A percentile compares a stretch with the other conserved stretches of the same genome.
These are phyloP conservation scores for Drosophila quasianomalipes DNA, from an alignment of 2,888 invertebrate genomes.

Conservation along the genomic window DNA sequence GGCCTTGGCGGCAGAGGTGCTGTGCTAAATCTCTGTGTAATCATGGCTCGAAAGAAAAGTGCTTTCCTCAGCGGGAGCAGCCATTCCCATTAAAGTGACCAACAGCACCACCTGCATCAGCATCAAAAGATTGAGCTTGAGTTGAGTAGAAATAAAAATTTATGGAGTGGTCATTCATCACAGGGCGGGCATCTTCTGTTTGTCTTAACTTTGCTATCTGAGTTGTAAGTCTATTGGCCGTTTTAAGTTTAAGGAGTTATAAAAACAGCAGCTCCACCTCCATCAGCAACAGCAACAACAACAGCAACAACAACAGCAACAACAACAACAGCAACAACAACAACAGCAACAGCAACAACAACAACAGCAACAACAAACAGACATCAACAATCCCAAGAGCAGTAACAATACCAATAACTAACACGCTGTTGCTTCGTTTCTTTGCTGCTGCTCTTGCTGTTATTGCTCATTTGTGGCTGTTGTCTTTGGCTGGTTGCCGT, in stretches of 20 bases:
- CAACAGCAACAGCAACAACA: conserved; percentile 29
- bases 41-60: conserved; percentile 48
- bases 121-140: conserved; percentile 61
- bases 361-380: conserved; percentile 34
- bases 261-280: not conserved
- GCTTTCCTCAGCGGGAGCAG: conserved; percentile 37
- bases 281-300: conserved; percentile 48
- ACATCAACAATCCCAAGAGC: conserved; percentile 27
- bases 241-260: conserved; percentile 55
- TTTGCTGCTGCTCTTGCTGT: conserved; percentile 19
- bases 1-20: conserved; percentile 31
- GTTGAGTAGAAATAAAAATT: conserved; percentile 74
- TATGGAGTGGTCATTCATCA: conserved; percentile 77
- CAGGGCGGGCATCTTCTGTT: conserved; percentile 53
- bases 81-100: conserved; percentile 70
- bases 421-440: conserved; percentile 46
- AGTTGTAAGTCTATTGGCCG: conserved; percentile 51
- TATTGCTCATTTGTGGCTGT: conserved; percentile 56
- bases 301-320: conserved; percentile 35
- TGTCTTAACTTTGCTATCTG: conserved; percentile 51
- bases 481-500: conserved; percentile 48
- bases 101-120: conserved; percentile 24
- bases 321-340: conserved; percentile 28
- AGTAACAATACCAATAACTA: conserved; percentile 59
- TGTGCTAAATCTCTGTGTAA: conserved; percentile 19